Evolutionary conservation across 2,888 invertebrate genomes (phyloP), one percentile per base, ranked within the genome.

Genomic region (Coecobrya sp.): DNA sequence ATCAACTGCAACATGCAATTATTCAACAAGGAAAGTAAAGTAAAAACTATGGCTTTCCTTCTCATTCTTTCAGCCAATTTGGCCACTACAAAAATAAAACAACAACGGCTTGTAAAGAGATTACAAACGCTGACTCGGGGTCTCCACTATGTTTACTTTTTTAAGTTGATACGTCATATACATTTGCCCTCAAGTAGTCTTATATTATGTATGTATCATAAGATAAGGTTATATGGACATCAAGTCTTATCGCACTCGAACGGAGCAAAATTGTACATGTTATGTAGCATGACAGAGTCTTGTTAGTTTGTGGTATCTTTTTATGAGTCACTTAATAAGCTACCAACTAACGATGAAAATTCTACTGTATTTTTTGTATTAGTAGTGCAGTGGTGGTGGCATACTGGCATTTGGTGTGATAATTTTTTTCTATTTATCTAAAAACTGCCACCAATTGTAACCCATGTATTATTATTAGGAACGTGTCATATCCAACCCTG

Each of bases 311-410:
- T 70, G 27, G 11, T 36, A 68, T 86, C 86, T 65, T 88, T 76
- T 88, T 88, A 88, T 79, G 76, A 87, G 65, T 25, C 79, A 79
- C 65, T 88, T 88, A 65, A 76, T 86, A 86, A 52, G 25, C 27
- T 19, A 42, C 59, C 55, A 62, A 11, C 25, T 7, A 82, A 16
- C 42, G 22, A 36, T 84, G 45, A n/a, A n/a, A 30, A 30, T 68
- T 68, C 5, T 30, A 3, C n/a, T 22, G n/a, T 55, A 55, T 55
- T n/a, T n/a, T n/a, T n/a, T n/a, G n/a, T n/a, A n/a, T n/a, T n/a
- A n/a, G n/a, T n/a, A n/a, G n/a, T n/a, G n/a, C n/a, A 4, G 19
- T 59, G 25, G 22, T 2, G 19, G 62, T 62, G 76, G n/a, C 19
- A 16, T n/a, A 73, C 7, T 10, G 8, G 13, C 16, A 73, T 42